phyloP scores from a whole-genome alignment of 2,797 vertebrate species.

The Ispidina lecontei region DNA sequence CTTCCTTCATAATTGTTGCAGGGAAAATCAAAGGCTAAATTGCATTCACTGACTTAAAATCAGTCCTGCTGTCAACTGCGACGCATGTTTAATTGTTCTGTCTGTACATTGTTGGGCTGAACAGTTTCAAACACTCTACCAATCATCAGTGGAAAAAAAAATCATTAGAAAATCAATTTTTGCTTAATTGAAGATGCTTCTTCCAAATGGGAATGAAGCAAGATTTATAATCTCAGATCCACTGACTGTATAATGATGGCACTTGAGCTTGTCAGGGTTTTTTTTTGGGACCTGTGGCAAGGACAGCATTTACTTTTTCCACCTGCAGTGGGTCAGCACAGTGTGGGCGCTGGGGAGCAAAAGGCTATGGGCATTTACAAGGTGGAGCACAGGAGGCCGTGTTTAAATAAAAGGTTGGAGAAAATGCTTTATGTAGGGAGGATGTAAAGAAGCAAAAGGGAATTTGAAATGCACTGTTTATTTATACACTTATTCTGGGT shows the following conservation, averaged over 20 bases:
- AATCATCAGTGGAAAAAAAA: slow-evolving; percentile 53
- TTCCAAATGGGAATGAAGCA: slow-evolving; percentile 68
- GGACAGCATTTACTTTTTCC: not conserved
- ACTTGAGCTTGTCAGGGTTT: slow-evolving; percentile 43
- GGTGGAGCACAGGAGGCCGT: not conserved
- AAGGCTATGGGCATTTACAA: not conserved
- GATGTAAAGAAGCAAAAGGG: not conserved
- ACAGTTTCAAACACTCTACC: slow-evolving; percentile 67
- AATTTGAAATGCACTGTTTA: not conserved
- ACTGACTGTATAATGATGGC: slow-evolving; percentile 17
- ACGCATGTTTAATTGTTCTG: slow-evolving; percentile 64
- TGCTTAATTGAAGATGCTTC: slow-evolving; percentile 79
- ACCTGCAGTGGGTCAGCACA: not conserved
- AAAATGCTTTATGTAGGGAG: not conserved
- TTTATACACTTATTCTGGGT: not conserved
- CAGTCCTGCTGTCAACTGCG: slow-evolving; percentile 29
- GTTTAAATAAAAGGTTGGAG: not conserved
- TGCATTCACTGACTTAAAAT: slow-evolving; percentile 48
- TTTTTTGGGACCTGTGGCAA: not conserved
- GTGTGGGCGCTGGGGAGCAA: not conserved
- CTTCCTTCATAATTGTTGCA: not conserved
- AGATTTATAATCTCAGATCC: slow-evolving; percentile 67
- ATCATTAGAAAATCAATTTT: slow-evolving; percentile 81
- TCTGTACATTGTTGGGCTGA: slow-evolving; percentile 42
- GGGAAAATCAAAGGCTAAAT: slow-evolving; percentile 39